Evolutionary conservation across 2,797 vertebrate genomes (phyloP), one percentile per base, ranked within the genome.

Genomic region (Margarornis squamiger): DNA sequence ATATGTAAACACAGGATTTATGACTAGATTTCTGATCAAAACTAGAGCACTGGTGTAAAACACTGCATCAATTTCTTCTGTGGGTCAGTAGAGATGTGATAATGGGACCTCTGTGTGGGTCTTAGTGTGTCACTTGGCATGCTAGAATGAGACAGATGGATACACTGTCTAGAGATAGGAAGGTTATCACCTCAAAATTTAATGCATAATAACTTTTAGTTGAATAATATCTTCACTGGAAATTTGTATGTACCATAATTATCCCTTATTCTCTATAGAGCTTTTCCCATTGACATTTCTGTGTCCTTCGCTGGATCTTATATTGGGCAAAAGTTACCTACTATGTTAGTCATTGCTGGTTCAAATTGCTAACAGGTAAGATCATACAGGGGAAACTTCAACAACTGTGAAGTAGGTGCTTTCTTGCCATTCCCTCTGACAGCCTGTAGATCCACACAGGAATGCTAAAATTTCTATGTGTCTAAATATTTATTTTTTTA

Each of bases 271-370:
- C 65, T 90, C 62, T 66, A 6, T 36, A 29, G 73, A 70, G 32
- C 43, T 75, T 85, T 87, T 91, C 19, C 20, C 15, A 51, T 34
- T 96, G 66, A 70, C 87, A 80, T 88, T 95, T 93, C 51, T 52
- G 1, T 46, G 48, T 91, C 80, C 85, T 97, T 95, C 41, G 34
- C 29, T 55, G 14, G 14, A 55, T 87, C 65, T 75, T 58, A 39
- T 34, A 54, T 5, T 59, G 61, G n/a, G 18, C 21, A 12, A 75
- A 70, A 83, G 19, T 62, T 62, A 26, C 14, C 16, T 29, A 4
- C 54, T 67, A 14, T 5, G 13, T 58, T 79, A 87, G 55, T 87
- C 22, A 36, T 29, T 55, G 63, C 49, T 93, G 61, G 78, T 93
- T 86, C 59, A 75, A 75, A 32, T 32, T 39, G 29, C 51, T 81